phyloP scores from a whole-genome alignment of 2,113 vertebrate genomes.

The Microtus ochrogaster region DNA sequence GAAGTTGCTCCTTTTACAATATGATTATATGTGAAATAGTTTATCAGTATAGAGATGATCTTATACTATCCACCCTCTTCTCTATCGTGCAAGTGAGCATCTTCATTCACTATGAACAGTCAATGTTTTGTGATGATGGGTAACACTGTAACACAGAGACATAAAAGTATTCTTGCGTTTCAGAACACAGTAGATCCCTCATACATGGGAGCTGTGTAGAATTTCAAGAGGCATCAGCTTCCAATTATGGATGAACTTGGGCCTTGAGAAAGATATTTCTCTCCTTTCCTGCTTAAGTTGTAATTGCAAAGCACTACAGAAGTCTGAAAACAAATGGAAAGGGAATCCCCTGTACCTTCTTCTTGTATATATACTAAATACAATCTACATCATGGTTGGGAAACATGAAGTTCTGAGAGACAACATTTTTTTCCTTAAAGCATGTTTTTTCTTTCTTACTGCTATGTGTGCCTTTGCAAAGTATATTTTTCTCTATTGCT shows the following conservation, averaged over 20 bases:
- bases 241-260: not conserved
- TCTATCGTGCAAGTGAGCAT: slow-evolving; percentile 58
- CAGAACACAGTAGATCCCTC: not conserved
- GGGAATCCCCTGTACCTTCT: not conserved
- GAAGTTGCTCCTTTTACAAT: slow-evolving; percentile 66
- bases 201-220: not conserved
- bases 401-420: too few species aligned
- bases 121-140: slow-evolving; percentile 83
- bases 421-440: too few species aligned
- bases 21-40: slow-evolving; percentile 76
- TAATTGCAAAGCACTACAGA: not conserved
- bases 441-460: too few species aligned
- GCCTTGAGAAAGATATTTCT: not conserved
- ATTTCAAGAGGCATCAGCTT: not conserved
- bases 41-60: slow-evolving; percentile 55
- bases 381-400: too few species aligned
- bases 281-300: not conserved
- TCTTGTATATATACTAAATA: too few species aligned
- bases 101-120: slow-evolving; percentile 85
- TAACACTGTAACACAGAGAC: not conserved
- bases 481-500: not conserved
- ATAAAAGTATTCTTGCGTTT: not conserved
- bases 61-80: slow-evolving; percentile 52
- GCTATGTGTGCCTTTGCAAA: not conserved
- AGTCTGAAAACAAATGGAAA: not conserved